Evolutionary conservation across 2,113 vertebrate species (phyloP).

Genomic region (Thunnus maccoyii): DNA sequence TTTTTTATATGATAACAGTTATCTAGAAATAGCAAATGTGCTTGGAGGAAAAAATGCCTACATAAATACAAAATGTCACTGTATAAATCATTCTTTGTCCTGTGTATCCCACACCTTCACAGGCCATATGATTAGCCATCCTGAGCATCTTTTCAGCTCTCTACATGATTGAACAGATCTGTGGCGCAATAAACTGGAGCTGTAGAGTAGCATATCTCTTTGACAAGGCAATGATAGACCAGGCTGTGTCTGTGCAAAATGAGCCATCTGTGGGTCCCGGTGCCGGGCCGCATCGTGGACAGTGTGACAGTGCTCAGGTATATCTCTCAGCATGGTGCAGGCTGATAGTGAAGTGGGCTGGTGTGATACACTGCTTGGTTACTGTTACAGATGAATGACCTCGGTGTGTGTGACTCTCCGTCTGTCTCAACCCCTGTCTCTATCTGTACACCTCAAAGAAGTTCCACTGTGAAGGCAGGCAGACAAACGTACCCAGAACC

Average conservation of each 20-base stretch:
- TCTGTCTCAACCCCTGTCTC: conserved; percentile 58
- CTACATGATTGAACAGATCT: conserved; percentile 67
- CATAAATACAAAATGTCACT: conserved; percentile 6
- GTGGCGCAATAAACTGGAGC: conserved; percentile 64
- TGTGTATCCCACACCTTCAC: conserved; percentile 28
- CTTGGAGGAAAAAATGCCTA: conserved; percentile 21
- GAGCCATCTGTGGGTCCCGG: conserved; percentile 70
- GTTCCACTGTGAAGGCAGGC: conserved; percentile 47
- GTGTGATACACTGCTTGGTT: conserved; percentile 72
- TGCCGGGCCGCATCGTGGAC: conserved; percentile 51
- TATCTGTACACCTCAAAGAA: conserved; percentile 65
- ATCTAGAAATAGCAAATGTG: conserved; percentile 26
- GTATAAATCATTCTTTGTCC: conserved; percentile 33
- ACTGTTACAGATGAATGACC: conserved; percentile 78
- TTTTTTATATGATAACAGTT: conserved; percentile 15
- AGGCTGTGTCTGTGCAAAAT: conserved; percentile 65
- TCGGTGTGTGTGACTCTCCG: conserved; percentile 68
- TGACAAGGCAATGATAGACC: conserved; percentile 78
- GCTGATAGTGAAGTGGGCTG: conserved; percentile 66
- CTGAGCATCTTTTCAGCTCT: conserved; percentile 63
- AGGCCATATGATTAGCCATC: conserved; percentile 61
- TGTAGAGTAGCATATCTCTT: conserved; percentile 67
- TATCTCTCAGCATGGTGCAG: conserved; percentile 72
- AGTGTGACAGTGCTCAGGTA: conserved; percentile 74
- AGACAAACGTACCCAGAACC: conserved; percentile 62